Percentiles rank a stretch among this genome's conserved stretches.
Conservation (phyloP, 92 coral and sea anemone genomes). For the Parazoanthus atlanticus region DNA sequence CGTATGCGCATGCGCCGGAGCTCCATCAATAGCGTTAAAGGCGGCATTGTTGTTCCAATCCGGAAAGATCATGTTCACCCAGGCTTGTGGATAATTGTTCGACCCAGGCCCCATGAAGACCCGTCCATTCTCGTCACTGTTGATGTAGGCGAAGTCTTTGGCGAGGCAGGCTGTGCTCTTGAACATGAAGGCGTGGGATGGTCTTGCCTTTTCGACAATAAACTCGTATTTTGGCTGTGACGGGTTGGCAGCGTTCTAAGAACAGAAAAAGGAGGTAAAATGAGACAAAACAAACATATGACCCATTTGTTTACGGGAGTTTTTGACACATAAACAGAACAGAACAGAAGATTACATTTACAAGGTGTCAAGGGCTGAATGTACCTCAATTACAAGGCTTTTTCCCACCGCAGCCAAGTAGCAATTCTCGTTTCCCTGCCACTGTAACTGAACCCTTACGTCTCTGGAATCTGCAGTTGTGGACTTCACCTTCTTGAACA, state of each 20-base stretch:
- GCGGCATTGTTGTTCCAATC: constrained; percentile 11
- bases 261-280: background rate
- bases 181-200: constrained; percentile 24
- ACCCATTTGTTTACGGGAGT: too few relatives aligned
- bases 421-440: background rate
- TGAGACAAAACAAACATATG: background rate
- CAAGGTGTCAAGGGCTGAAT: background rate
- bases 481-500: constrained; percentile 3
- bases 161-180: background rate
- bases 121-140: constrained; percentile 26
- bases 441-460: background rate
- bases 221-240: constrained; percentile 2
- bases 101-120: constrained; percentile 33
- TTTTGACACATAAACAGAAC: too few relatives aligned
- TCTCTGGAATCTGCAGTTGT: background rate
- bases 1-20: background rate
- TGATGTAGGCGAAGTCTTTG: background rate
- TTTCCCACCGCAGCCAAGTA: background rate
- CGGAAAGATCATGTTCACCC: background rate
- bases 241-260: background rate
- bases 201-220: background rate
- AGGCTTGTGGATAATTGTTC: background rate
- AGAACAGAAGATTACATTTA: background rate
- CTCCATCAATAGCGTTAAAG: background rate
- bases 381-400: constrained; percentile 9